A percentile compares a stretch with the other conserved stretches of the same genome.
Conservation (phyloP, 2,888 invertebrate species). For the Ceriagrion tenellum region DNA sequence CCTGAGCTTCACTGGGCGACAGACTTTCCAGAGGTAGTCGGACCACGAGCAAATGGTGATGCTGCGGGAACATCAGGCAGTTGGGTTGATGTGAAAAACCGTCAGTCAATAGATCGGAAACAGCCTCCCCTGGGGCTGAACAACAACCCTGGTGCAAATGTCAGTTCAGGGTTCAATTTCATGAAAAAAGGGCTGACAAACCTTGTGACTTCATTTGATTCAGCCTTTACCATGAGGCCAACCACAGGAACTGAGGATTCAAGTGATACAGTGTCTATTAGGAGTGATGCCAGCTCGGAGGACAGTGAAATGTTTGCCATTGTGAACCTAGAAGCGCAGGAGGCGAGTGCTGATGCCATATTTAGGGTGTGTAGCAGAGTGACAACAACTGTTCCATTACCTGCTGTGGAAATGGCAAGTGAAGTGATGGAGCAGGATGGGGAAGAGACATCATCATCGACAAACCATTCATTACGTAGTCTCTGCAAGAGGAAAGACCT, state of each 20-base stretch:
- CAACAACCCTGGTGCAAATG: not conserved
- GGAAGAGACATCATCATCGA: slow-evolving; percentile 81
- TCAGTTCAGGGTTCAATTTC: not conserved
- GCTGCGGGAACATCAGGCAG: not conserved
- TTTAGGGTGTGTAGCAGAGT: slow-evolving; percentile 78
- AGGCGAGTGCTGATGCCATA: slow-evolving; percentile 83
- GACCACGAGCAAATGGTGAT: slow-evolving; percentile 51
- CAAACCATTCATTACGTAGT: slow-evolving; percentile 88
- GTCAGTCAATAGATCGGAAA: slow-evolving; percentile 9
- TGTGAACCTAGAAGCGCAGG: slow-evolving; percentile 77
- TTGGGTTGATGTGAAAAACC: slow-evolving; percentile 13
- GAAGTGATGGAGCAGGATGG: slow-evolving; percentile 87
- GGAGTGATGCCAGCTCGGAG: slow-evolving; percentile 89
- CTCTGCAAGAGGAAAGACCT: slow-evolving; percentile 89
- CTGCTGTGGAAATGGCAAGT: slow-evolving; percentile 88
- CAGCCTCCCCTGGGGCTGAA: not conserved
- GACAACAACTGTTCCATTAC: slow-evolving; percentile 70
- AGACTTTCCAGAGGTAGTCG: slow-evolving; percentile 21
- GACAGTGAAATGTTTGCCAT: slow-evolving; percentile 93
- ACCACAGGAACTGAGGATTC: slow-evolving; percentile 84
- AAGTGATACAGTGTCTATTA: slow-evolving; percentile 87
- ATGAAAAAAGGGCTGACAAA: slow-evolving; percentile 92
- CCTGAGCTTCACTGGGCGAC: slow-evolving; percentile 47
- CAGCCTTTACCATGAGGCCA: slow-evolving; percentile 84
- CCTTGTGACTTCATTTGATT: slow-evolving; percentile 91